A percentile compares a stretch with the other conserved stretches of the same genome.
Evolutionary conservation across 2,888 invertebrate genomes (phyloP).

Genomic region (Tridacna crocea): DNA sequence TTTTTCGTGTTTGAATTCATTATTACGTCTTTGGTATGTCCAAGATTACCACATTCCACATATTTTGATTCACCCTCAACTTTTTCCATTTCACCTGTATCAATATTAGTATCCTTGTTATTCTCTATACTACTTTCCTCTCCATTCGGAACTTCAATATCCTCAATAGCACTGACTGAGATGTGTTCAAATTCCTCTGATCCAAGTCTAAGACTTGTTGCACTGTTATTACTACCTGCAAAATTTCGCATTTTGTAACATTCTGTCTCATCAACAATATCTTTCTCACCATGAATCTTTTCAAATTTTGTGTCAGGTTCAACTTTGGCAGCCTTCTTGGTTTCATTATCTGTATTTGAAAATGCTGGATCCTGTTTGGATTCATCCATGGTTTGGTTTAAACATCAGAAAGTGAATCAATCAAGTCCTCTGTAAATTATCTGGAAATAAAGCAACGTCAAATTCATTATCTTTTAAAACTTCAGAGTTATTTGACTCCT

Average conservation of each 20-base stretch:
- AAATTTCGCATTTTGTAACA: slow-evolving; percentile 11
- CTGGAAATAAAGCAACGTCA: too few relatives aligned
- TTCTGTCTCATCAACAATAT: background rate
- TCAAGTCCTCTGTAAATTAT: too few relatives aligned
- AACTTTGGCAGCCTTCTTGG: background rate
- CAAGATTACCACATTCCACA: background rate
- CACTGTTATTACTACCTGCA: slow-evolving; percentile 10
- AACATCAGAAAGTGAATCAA: too few relatives aligned
- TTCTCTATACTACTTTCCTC: background rate
- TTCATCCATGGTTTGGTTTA: background rate
- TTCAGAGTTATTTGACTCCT: too few relatives aligned
- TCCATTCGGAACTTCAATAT: background rate
- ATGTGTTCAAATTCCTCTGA: slow-evolving; percentile 47
- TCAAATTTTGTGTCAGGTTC: background rate
- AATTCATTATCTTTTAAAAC: too few relatives aligned
- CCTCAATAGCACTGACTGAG: slow-evolving; percentile 28
- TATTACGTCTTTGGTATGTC: background rate
- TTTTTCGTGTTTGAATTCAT: background rate
- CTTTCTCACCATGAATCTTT: background rate
- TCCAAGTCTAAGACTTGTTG: slow-evolving; percentile 10
- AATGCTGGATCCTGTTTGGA: background rate
- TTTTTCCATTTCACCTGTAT: background rate
- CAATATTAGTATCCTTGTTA: background rate
- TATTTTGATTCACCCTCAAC: background rate
- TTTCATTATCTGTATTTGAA: background rate